These are phyloP conservation scores for Parotocinclus haroldoi DNA, from an alignment of 2,797 vertebrate species.

Conservation along the genomic window DNA sequence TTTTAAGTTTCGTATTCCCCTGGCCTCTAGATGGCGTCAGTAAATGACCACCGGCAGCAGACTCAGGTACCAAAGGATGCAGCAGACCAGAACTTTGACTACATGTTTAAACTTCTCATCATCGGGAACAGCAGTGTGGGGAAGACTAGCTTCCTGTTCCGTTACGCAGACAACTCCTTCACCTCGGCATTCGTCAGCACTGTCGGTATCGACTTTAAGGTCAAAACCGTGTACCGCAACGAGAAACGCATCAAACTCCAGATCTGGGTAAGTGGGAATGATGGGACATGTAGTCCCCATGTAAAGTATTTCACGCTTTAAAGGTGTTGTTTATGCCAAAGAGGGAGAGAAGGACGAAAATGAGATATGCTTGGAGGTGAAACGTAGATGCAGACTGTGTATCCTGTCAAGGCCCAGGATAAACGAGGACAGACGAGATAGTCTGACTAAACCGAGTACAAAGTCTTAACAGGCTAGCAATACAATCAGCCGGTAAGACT, in stretches of 20 bases:
- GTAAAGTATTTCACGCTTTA: too few species aligned
- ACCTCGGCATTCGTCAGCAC: constrained; percentile 90
- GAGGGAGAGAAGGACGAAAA: too few species aligned
- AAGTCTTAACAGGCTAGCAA: too few species aligned
- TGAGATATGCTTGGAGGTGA: too few species aligned
- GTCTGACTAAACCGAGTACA: too few species aligned
- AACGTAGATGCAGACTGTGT: too few species aligned
- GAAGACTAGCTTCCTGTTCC: constrained; percentile 90
- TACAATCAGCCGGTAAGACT: too few species aligned
- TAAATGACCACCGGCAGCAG: constrained; percentile 63
- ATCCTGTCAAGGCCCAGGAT: too few species aligned
- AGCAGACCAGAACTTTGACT: constrained; percentile 89
- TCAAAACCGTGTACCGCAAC: constrained; percentile 86
- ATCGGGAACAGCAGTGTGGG: constrained; percentile 91
- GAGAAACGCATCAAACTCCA: constrained; percentile 89
- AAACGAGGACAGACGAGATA: too few species aligned
- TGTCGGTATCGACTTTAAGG: constrained; percentile 91
- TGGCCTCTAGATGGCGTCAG: constrained; percentile 74
- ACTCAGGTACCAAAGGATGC: constrained; percentile 72
- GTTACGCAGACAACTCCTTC: constrained; percentile 87
- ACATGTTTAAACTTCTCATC: constrained; percentile 90
- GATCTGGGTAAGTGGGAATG: constrained; percentile 77
- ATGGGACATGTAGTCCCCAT: background rate
- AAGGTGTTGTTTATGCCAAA: too few species aligned
- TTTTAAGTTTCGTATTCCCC: background rate